Evolutionary conservation across 2,888 invertebrate genomes (phyloP).

Genomic region (Lasioglossum leucozonium): DNA sequence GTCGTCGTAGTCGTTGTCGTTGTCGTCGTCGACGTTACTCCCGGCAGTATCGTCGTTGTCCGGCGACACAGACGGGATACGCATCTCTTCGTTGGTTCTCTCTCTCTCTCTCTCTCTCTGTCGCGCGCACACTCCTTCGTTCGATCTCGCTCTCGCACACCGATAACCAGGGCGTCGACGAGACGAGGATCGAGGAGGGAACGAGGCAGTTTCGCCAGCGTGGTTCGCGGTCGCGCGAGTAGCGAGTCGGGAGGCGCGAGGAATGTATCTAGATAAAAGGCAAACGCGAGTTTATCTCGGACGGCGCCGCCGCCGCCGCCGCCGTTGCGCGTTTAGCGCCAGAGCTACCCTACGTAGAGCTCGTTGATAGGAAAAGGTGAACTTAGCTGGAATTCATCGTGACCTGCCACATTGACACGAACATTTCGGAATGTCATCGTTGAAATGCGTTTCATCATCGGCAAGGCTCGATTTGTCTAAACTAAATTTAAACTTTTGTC

Average conservation of each 20-base stretch:
- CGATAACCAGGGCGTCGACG: constrained; percentile 6
- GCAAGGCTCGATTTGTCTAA: neutral
- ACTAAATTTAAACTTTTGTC: too few species aligned
- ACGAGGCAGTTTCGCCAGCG: constrained; percentile 15
- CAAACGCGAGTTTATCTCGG: constrained; percentile 58
- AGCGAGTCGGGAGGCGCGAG: constrained; percentile 53
- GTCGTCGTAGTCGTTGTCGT: too few species aligned
- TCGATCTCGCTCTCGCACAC: constrained; percentile 22
- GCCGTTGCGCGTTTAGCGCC: constrained; percentile 30
- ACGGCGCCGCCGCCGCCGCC: constrained; percentile 51
- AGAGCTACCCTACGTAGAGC: neutral
- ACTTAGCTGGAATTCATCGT: neutral
- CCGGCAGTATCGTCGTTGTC: constrained; percentile 25
- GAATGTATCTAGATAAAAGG: constrained; percentile 69
- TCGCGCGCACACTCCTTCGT: neutral
- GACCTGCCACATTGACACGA: neutral
- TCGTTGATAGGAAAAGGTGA: neutral
- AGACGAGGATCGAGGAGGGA: constrained; percentile 6
- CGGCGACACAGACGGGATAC: constrained; percentile 23
- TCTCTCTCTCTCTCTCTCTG: constrained; percentile 23
- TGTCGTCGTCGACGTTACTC: neutral
- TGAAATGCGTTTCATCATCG: neutral
- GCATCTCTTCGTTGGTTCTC: constrained; percentile 27
- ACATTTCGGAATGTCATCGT: neutral
- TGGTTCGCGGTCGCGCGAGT: constrained; percentile 49